Conservation (phyloP, 2,888 invertebrate species). For the Caenorhabditis uteleia region DNA sequence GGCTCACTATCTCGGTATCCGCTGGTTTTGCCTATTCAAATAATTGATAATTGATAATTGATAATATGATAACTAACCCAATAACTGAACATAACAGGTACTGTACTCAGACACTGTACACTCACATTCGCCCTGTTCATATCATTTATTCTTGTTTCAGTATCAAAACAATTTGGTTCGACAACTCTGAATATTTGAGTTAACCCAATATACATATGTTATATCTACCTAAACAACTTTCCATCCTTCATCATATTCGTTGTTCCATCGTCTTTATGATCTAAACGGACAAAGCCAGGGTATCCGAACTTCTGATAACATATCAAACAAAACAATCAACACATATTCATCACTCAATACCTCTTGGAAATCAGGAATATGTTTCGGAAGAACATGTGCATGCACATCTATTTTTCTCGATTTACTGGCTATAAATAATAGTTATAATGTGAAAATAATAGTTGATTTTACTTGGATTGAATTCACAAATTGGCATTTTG, state of each 20-base stretch:
- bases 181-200: slow-evolving; percentile 71
- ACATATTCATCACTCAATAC: slow-evolving; percentile 63
- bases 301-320: slow-evolving; percentile 73
- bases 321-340: slow-evolving; percentile 7
- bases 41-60: background rate
- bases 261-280: slow-evolving; percentile 65
- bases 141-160: slow-evolving; percentile 72
- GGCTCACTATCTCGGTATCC: slow-evolving; percentile 73
- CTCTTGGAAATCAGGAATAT: slow-evolving; percentile 74
- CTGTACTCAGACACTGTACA: slow-evolving; percentile 74
- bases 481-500: slow-evolving; percentile 30
- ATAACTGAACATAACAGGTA: slow-evolving; percentile 76
- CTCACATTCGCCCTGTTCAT: slow-evolving; percentile 74
- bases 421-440: background rate
- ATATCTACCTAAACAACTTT: slow-evolving; percentile 70
- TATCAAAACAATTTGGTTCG: slow-evolving; percentile 74
- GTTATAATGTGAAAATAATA: background rate
- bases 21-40: slow-evolving; percentile 72
- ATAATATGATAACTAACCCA: slow-evolving; percentile 71
- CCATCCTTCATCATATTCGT: slow-evolving; percentile 73
- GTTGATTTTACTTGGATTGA: slow-evolving; percentile 18
- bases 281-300: slow-evolving; percentile 73
- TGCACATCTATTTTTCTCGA: slow-evolving; percentile 73
- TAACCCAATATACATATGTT: too few species aligned
- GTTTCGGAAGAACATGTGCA: slow-evolving; percentile 73